phyloP scores from a whole-genome alignment of 64 coral and sea anemone species.

The Astreopora myriophthalma region DNA sequence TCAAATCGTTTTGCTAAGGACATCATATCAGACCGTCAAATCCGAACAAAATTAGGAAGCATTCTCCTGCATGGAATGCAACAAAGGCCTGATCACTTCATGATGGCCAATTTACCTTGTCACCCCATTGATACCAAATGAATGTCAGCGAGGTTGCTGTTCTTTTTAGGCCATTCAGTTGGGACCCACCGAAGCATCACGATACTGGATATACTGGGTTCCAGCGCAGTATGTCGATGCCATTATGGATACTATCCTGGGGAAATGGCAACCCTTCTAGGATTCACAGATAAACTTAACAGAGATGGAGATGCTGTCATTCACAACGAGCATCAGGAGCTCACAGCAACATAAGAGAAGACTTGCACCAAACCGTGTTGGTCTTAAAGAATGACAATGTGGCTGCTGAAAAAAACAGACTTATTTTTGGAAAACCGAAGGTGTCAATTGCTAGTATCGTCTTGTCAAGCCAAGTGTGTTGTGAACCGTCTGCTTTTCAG shows the following conservation, averaged over 20 bases:
- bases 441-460: not conserved
- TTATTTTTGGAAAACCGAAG: not conserved
- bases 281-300: not conserved
- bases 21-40: no score
- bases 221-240: slow-evolving; percentile 98
- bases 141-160: not conserved
- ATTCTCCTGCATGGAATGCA: no score
- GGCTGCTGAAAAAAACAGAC: not conserved
- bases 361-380: not conserved
- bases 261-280: slow-evolving; percentile 99
- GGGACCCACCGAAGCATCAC: slow-evolving; percentile 95
- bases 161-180: slow-evolving; percentile 86
- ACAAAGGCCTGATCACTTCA: no score
- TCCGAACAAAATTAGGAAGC: no score
- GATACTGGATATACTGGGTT: slow-evolving; percentile 99
- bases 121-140: no score
- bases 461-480: not conserved
- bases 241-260: slow-evolving; percentile 96
- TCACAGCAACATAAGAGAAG: not conserved
- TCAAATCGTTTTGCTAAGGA: no score
- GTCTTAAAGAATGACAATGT: not conserved
- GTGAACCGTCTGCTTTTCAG: not conserved
- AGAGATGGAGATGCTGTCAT: not conserved
- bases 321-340: not conserved
- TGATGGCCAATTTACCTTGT: no score